Base-by-base conservation (phyloP, 2,888 invertebrate genomes). In the Drosophila kuntzei region DNA sequence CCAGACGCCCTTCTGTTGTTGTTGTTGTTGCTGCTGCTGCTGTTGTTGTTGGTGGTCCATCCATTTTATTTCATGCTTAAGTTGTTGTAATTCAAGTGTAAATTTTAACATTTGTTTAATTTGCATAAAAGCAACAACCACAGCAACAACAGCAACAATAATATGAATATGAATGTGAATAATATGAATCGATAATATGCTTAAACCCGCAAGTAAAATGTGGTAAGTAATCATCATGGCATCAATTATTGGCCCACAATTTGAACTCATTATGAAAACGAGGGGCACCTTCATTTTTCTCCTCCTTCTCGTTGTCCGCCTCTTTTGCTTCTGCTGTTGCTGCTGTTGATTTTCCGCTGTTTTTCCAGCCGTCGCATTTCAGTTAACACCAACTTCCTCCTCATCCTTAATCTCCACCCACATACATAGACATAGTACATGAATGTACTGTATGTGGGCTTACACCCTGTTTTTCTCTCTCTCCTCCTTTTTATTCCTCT, bases 61-160 rank as follows among this genome's bases (percentile, higher is more conserved):
- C 59, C 53, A 49, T 79, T 77, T 60, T 61, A 64, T 74, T 80
- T 86, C 80, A 88, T 72, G 89, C 87, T 74, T 50, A 86, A 84
- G 62, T 83, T 82, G 76, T 76, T 80, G 71, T 87, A 83, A 83
- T 87, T 89, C 76, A 80, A 86, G 84, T 85, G 89, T 78, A 78
- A 65, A 85, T 87, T 85, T 71, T 72, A 68, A 76, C 84, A 89
- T 78, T 84, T 85, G 84, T 72, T 88, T 89, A 87, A 88, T 86
- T 88, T 84, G 74, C 89, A 84, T 88, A 74, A 75, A 72, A 44
- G 60, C 64, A 41, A 18, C 25, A 22, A 11, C 50, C 41, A 16
- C 27, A 46, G 27, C 41, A 50, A 16, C 11, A 34, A 43, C 22
- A 29, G n/a, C 43, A 41, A 37, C 25, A 49, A 8, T 3, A 32